Evolutionary conservation across 92 coral and sea anemone species (phyloP).

Genomic region (Phymanthus crucifer): DNA sequence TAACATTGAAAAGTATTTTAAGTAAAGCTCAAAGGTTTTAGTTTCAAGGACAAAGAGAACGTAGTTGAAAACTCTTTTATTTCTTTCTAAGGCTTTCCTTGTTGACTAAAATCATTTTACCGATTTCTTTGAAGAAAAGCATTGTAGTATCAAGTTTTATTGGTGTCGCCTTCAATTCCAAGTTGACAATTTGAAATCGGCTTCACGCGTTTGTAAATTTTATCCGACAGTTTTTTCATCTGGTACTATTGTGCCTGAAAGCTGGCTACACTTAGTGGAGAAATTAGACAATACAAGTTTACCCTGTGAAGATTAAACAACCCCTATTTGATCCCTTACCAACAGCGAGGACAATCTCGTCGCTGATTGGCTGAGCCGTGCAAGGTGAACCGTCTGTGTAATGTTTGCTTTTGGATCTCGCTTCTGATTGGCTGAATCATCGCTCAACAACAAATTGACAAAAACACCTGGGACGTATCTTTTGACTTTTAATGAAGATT

Average conservation of each 20-base stretch:
- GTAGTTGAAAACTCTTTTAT: too few relatives aligned
- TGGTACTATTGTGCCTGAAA: neutral
- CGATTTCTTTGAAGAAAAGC: neutral
- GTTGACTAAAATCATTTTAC: neutral
- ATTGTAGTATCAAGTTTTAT: neutral
- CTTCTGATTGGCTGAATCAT: conserved; percentile 16
- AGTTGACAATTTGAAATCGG: neutral
- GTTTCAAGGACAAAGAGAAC: too few relatives aligned
- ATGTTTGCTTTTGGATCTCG: neutral
- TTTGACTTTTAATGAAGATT: conserved; percentile 16
- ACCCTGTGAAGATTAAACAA: conserved; percentile 13
- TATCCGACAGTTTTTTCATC: conserved; percentile 9
- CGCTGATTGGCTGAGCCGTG: conserved; percentile 11
- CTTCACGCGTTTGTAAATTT: conserved; percentile 1
- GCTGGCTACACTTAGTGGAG: conserved; percentile 14
- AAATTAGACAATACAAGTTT: neutral
- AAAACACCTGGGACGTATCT: conserved; percentile 27
- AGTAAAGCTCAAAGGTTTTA: too few relatives aligned
- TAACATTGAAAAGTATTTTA: too few relatives aligned
- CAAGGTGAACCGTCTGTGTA: conserved; percentile 4
- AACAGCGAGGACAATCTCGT: neutral
- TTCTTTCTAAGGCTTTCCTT: neutral
- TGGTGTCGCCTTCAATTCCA: neutral
- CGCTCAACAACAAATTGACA: conserved; percentile 16
- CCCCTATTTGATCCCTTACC: neutral